Evolutionary conservation across 2,797 vertebrate species (phyloP).

Genomic region (Gambelia wislizenii): DNA sequence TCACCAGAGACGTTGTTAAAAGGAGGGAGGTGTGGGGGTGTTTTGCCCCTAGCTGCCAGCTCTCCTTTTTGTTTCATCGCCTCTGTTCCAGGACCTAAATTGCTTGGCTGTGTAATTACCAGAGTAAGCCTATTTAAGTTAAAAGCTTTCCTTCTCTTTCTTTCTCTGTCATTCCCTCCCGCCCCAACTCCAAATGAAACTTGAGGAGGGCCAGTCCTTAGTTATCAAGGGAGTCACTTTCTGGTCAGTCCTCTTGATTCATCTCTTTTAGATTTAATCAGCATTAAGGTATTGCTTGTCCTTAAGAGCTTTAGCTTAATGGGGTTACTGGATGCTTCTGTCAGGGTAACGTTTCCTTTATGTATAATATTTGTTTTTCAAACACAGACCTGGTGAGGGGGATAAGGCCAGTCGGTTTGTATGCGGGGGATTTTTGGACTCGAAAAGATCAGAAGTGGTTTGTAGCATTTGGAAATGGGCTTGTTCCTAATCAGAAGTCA

Average conservation of each 20-base stretch:
- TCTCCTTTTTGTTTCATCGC: conserved; percentile 88
- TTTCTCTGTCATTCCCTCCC: conserved; percentile 72
- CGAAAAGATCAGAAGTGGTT: conserved; percentile 83
- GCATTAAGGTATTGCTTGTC: conserved; percentile 96
- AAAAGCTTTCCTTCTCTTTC: conserved; percentile 83
- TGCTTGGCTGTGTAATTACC: conserved; percentile 96
- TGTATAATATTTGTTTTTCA: conserved; percentile 88
- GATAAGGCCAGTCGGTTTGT: conserved; percentile 59
- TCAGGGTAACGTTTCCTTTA: conserved; percentile 86
- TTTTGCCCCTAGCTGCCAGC: conserved; percentile 86
- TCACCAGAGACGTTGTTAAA: conserved; percentile 81
- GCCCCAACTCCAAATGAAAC: conserved; percentile 90
- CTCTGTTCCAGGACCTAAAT: conserved; percentile 89
- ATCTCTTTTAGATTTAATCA: conserved; percentile 98
- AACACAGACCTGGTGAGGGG: conserved; percentile 81
- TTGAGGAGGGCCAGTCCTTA: conserved; percentile 93
- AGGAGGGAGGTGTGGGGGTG: conserved; percentile 70
- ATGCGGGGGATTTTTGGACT: conserved; percentile 58
- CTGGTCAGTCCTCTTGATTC: conserved; percentile 92
- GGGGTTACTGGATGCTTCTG: conserved; percentile 95
- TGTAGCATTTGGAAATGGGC: conserved; percentile 74
- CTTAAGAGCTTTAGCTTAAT: conserved; percentile 96
- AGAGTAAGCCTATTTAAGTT: conserved; percentile 96
- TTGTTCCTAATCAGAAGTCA: conserved; percentile 65
- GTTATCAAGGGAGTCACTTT: conserved; percentile 95